A percentile compares a stretch with the other conserved stretches of the same genome.
phyloP scores from a whole-genome alignment of 2,113 vertebrate genomes.

The Phocoena phocoena region DNA sequence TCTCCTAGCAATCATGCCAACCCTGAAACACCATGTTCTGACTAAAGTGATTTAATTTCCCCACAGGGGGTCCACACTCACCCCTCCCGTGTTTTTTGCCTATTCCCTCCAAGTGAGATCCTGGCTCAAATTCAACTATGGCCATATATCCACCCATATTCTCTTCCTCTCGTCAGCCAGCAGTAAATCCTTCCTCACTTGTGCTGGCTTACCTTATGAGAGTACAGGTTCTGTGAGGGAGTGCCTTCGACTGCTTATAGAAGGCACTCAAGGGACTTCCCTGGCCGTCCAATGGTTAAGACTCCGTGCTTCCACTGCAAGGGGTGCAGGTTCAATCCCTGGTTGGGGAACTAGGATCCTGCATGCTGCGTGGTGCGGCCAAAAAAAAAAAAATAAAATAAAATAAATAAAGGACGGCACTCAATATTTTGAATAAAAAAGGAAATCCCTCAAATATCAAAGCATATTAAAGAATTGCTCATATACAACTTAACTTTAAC shows the following conservation, averaged over 20 bases:
- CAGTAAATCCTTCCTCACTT: neutral
- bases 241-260: neutral
- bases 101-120: neutral
- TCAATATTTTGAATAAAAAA: neutral
- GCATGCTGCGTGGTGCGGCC: neutral
- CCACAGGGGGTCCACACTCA: neutral
- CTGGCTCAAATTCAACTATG: neutral
- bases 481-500: slow-evolving; percentile 73
- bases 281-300: neutral
- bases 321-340: neutral
- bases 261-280: neutral
- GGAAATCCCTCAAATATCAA: neutral
- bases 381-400: neutral
- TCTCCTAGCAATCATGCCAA: neutral
- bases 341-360: neutral
- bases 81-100: neutral
- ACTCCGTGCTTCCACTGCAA: neutral
- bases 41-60: neutral
- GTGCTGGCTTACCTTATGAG: neutral
- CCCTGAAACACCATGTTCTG: neutral
- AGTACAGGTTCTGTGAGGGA: neutral
- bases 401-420: neutral
- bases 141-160: too few relatives aligned
- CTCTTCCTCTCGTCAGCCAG: neutral
- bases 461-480: slow-evolving; percentile 32